Evolutionary conservation across 1,140 invertebrate species (phyloP).

Genomic region (Piezodorus guildinii): DNA sequence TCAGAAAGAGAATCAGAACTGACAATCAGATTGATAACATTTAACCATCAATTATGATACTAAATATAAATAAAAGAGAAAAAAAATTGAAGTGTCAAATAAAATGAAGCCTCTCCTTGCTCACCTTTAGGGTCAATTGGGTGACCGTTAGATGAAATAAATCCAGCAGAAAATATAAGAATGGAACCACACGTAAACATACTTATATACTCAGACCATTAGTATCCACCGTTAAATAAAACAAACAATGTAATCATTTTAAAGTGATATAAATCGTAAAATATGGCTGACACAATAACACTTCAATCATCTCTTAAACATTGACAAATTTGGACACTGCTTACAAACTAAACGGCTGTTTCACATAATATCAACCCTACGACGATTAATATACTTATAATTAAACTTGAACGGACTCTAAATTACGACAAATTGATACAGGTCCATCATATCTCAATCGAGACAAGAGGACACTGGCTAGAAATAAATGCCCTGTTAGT

Average conservation of each 20-base stretch:
- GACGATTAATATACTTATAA: too few relatives aligned
- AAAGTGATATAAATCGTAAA: background rate
- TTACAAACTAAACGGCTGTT: background rate
- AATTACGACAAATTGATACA: background rate
- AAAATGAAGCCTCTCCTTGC: background rate
- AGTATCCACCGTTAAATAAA: background rate
- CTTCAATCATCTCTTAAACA: background rate
- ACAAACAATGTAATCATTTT: background rate
- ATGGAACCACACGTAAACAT: constrained; percentile 12
- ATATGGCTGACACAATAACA: constrained; percentile 7
- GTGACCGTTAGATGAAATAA: constrained; percentile 8
- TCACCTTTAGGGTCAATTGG: constrained; percentile 14
- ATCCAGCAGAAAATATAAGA: background rate
- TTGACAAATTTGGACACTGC: background rate
- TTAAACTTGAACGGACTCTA: too few relatives aligned
- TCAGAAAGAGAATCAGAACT: background rate
- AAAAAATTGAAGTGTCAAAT: background rate
- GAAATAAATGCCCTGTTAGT: constrained; percentile 3
- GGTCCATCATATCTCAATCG: background rate
- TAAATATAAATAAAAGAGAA: background rate
- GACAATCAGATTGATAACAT: background rate
- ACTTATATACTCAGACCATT: background rate
- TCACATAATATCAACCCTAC: too few relatives aligned
- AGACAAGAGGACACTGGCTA: constrained; percentile 1
- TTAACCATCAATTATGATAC: background rate